These are phyloP conservation scores for Turritopsis dohrnii DNA, from an alignment of 30 jellyfish, hydroid and myxozoan genomes.

Conservation along the genomic window DNA sequence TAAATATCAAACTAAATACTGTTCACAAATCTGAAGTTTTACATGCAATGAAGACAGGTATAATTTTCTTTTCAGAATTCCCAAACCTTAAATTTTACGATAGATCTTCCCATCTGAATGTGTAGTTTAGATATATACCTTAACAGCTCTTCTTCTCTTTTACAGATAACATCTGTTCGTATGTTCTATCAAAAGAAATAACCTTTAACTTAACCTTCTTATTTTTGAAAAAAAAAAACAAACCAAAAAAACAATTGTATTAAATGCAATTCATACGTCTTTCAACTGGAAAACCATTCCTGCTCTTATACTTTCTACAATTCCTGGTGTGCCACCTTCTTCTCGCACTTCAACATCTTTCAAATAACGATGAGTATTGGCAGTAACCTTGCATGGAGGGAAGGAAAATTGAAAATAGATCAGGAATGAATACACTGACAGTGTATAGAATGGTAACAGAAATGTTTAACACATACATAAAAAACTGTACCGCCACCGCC, in stretches of 20 bases:
- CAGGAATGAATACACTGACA: too few relatives aligned
- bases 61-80: too few relatives aligned
- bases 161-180: background rate
- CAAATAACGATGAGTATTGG: constrained; percentile 60
- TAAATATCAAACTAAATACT: background rate
- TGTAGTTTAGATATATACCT: constrained; percentile 41
- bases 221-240: background rate
- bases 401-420: background rate
- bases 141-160: constrained; percentile 50
- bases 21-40: background rate
- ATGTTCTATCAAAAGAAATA: background rate
- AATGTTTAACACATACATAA: constrained; percentile 34
- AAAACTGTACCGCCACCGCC: constrained; percentile 54
- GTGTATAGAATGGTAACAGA: too few relatives aligned
- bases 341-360: constrained; percentile 86
- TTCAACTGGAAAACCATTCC: constrained; percentile 84
- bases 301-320: constrained; percentile 79
- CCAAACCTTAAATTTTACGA: too few relatives aligned
- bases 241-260: background rate
- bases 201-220: background rate
- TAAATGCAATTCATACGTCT: constrained; percentile 40
- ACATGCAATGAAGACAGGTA: too few relatives aligned
- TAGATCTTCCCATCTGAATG: too few relatives aligned
- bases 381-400: constrained; percentile 43
- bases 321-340: constrained; percentile 95